A percentile compares a stretch with the other conserved stretches of the same genome.
phyloP scores from a whole-genome alignment of 1,140 invertebrate species.

The Phocides pigmalion region DNA sequence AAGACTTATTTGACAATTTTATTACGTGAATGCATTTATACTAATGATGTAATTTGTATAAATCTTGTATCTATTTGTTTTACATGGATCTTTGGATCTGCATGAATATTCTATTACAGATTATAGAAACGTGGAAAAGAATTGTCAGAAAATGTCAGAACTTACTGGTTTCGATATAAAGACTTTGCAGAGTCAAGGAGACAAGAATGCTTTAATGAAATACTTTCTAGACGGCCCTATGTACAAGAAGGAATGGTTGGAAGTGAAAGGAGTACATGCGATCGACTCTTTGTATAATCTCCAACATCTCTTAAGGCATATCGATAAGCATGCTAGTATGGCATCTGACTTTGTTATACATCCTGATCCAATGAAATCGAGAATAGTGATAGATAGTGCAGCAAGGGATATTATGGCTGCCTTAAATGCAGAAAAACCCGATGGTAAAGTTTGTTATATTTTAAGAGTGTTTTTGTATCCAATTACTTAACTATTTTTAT shows the following conservation, averaged over 20 bases:
- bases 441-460: constrained; percentile 17
- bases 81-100: no score
- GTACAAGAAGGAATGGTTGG: constrained; percentile 54
- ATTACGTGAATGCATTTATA: no score
- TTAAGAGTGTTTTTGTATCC: neutral
- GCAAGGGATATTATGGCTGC: constrained; percentile 45
- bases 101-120: constrained; percentile 44
- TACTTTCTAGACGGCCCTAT: constrained; percentile 65
- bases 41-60: no score
- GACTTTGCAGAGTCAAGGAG: constrained; percentile 55
- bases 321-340: constrained; percentile 52
- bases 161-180: constrained; percentile 65
- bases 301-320: constrained; percentile 58
- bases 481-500: neutral
- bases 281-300: constrained; percentile 58
- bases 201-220: constrained; percentile 65
- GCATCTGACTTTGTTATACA: constrained; percentile 41
- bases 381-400: constrained; percentile 33
- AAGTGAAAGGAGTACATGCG: constrained; percentile 48
- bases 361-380: constrained; percentile 34
- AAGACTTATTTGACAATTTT: no score
- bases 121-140: constrained; percentile 57
- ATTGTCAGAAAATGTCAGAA: constrained; percentile 57
- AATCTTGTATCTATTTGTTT: no score
- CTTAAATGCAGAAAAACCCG: constrained; percentile 11